Evolutionary conservation across 2,797 vertebrate genomes (phyloP), one percentile per base, ranked within the genome.

Genomic region (Telmatherina bonti): DNA sequence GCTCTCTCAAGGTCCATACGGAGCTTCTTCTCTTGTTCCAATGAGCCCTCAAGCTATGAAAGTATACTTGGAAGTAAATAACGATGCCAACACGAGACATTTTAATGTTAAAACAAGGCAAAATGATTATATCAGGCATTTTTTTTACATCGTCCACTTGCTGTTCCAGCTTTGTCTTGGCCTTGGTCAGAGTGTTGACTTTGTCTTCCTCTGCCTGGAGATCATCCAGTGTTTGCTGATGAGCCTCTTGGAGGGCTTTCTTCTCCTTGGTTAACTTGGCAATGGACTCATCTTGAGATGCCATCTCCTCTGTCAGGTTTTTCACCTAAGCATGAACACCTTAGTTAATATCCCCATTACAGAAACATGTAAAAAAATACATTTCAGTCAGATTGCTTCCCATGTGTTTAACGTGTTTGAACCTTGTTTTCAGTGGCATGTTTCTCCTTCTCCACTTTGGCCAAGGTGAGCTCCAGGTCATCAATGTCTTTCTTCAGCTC

Each of bases 371-470:
- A n/a, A n/a, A n/a, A n/a, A n/a, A n/a, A n/a, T n/a, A n/a, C n/a
- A n/a, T n/a, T n/a, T 43, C 18, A n/a, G 11, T 7, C 24, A 5
- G 24, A 16, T n/a, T n/a, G n/a, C n/a, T n/a, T n/a, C n/a, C n/a
- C n/a, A n/a, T n/a, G n/a, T n/a, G n/a, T n/a, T n/a, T n/a, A n/a
- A n/a, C n/a, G n/a, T n/a, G n/a, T n/a, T 8, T 24, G 4, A 30
- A 93, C 93, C 92, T 94, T 93, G 84, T 93, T 94, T 62, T 94
- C 92, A 55, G 91, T 94, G 54, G 93, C 92, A 84, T 94, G 92
- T 57, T 97, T 97, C 83, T 97, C 96, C 66, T 96, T 97, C 68
- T 97, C 96, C 79, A 97, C 96, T 76, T 96, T 97, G 69, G 96
- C 95, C 85, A 97, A 30, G 0, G 95, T 93, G 53, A 97, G 76